These are phyloP conservation scores for Tanypteryx hageni DNA, from an alignment of 2,888 invertebrate genomes.

Conservation along the genomic window DNA sequence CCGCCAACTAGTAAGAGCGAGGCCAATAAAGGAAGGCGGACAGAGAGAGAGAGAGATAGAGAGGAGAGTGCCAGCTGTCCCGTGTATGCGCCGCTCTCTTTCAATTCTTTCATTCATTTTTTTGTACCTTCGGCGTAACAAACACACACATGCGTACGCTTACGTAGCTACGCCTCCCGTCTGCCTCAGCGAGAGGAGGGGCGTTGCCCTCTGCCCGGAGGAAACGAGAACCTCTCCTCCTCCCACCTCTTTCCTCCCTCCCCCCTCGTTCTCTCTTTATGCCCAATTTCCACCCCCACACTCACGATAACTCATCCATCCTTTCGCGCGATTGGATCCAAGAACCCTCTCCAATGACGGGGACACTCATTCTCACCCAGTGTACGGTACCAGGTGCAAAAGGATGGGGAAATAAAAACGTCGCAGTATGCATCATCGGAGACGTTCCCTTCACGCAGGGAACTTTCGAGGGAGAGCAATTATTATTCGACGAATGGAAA, in stretches of 20 bases:
- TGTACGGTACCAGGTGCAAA: background rate
- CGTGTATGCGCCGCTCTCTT: background rate
- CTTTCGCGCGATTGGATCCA: background rate
- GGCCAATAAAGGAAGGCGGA: background rate
- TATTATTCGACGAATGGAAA: background rate
- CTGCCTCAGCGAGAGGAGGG: background rate
- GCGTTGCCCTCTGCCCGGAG: constrained; percentile 3
- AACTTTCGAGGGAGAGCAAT: background rate
- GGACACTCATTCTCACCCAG: constrained; percentile 19
- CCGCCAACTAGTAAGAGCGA: constrained; percentile 1
- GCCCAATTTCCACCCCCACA: constrained; percentile 23
- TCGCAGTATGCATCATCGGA: too few relatives aligned
- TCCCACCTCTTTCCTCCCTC: too few relatives aligned
- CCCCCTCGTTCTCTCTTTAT: too few relatives aligned
- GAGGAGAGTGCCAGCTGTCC: constrained; percentile 31
- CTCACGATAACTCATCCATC: background rate
- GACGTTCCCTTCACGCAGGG: background rate
- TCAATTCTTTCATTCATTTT: constrained; percentile 32
- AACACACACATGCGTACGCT: background rate
- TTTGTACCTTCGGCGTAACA: constrained; percentile 8
- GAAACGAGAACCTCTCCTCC: too few relatives aligned
- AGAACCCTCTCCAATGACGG: background rate
- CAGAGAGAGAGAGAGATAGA: background rate
- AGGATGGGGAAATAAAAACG: background rate
- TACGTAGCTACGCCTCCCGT: background rate